Percentiles rank a stretch among this genome's conserved stretches.
Evolutionary conservation across 2,888 invertebrate genomes (phyloP).

Genomic region (Chrysolina americana): DNA sequence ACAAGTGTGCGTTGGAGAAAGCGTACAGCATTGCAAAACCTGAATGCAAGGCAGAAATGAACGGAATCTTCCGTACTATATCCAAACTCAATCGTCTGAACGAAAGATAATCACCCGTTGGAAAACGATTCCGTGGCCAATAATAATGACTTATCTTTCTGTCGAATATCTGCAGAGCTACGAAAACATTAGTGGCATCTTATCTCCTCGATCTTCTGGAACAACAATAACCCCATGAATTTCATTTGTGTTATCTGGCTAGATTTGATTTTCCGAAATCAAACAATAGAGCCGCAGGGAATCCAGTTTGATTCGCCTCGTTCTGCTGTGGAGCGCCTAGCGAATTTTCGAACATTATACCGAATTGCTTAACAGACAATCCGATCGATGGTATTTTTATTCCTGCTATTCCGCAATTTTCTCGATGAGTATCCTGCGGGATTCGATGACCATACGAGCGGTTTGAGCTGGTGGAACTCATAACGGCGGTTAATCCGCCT

Average conservation of each 20-base stretch:
- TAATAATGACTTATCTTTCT: neutral
- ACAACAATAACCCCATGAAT: slow-evolving; percentile 39
- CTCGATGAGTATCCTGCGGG: slow-evolving; percentile 8
- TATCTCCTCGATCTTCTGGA: neutral
- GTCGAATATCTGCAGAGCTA: neutral
- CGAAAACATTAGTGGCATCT: neutral
- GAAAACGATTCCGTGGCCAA: neutral
- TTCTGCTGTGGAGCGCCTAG: slow-evolving; percentile 33
- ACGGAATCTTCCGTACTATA: neutral
- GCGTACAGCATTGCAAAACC: no score
- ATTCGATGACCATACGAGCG: slow-evolving; percentile 1
- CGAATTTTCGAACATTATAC: slow-evolving; percentile 36
- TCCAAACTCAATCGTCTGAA: neutral
- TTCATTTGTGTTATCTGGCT: slow-evolving; percentile 36
- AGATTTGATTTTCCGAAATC: slow-evolving; percentile 45
- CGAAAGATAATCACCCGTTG: neutral
- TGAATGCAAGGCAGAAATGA: neutral
- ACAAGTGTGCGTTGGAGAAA: no score
- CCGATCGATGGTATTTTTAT: slow-evolving; percentile 14
- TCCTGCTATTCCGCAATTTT: slow-evolving; percentile 8
- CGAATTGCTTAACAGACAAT: slow-evolving; percentile 21
- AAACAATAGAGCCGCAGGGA: slow-evolving; percentile 44
- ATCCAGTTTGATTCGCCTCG: slow-evolving; percentile 41
- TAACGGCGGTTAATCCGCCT: neutral
- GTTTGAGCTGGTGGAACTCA: neutral